Percentiles rank a stretch among this genome's conserved stretches.
These are phyloP conservation scores for Lithobates pipiens DNA, from an alignment of 2,797 vertebrate species.

Conservation along the genomic window DNA sequence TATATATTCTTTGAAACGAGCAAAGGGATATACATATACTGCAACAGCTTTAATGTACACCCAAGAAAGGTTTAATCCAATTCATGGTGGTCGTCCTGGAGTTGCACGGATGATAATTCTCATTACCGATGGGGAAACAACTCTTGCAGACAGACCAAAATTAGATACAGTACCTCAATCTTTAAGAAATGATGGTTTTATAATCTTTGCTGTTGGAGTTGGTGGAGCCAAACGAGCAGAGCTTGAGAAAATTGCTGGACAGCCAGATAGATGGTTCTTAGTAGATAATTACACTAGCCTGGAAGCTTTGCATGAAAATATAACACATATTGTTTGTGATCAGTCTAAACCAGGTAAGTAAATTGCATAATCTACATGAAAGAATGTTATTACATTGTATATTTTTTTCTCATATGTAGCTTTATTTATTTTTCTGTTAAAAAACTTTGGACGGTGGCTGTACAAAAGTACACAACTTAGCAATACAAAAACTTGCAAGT, in stretches of 20 bases:
- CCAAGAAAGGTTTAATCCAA: conserved; percentile 68
- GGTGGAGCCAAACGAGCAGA: conserved; percentile 67
- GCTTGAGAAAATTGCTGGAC: conserved; percentile 73
- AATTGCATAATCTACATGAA: background rate
- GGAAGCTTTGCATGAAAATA: conserved; percentile 73
- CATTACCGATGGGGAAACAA: conserved; percentile 81
- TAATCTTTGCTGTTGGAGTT: conserved; percentile 79
- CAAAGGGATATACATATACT: conserved; percentile 71
- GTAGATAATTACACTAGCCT: conserved; percentile 74
- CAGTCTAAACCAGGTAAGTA: conserved; percentile 78
- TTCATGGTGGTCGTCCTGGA: conserved; percentile 70
- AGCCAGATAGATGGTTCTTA: conserved; percentile 71
- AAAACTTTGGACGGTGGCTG: too few relatives aligned
- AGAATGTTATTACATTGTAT: background rate
- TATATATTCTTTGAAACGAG: conserved; percentile 65
- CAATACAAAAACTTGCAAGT: too few relatives aligned
- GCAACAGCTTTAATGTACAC: conserved; percentile 75
- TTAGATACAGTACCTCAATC: conserved; percentile 63
- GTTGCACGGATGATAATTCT: conserved; percentile 79
- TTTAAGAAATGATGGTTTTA: conserved; percentile 67
- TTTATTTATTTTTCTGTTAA: background rate
- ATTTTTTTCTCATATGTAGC: background rate
- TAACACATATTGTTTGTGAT: conserved; percentile 74
- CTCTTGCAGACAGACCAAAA: conserved; percentile 44
- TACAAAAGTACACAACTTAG: too few relatives aligned